These are phyloP conservation scores for Melierax canorus DNA, from an alignment of 2,113 vertebrate species.

Conservation along the genomic window DNA sequence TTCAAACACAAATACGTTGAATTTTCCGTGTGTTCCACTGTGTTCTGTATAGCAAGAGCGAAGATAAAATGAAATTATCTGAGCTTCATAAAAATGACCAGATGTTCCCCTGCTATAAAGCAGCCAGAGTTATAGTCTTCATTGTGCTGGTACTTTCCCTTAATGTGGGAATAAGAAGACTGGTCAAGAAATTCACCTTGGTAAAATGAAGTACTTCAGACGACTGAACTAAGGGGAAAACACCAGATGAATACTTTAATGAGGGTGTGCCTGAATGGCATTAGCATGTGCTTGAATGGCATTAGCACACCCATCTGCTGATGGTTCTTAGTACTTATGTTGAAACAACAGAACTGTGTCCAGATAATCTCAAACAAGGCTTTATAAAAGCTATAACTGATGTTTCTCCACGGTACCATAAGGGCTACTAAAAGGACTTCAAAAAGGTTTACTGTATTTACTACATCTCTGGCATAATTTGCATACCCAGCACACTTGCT, in stretches of 20 bases:
- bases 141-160: neutral
- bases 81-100: neutral
- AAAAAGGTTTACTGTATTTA: neutral
- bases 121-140: neutral
- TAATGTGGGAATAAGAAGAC: neutral
- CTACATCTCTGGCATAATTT: neutral
- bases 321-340: neutral
- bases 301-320: neutral
- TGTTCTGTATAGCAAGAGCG: neutral
- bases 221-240: neutral
- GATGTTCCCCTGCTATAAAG: neutral
- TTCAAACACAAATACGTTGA: neutral
- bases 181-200: neutral
- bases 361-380: neutral
- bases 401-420: neutral
- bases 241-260: too few species aligned
- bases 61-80: neutral
- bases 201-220: neutral
- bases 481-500: too few species aligned
- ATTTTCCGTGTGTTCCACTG: neutral
- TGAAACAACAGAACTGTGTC: neutral
- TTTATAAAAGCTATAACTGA: neutral
- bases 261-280: neutral
- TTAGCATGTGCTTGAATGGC: neutral
- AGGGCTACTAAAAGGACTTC: neutral